Conservation (phyloP, 2,888 invertebrate species). For the Ecliptopera silaceata region DNA sequence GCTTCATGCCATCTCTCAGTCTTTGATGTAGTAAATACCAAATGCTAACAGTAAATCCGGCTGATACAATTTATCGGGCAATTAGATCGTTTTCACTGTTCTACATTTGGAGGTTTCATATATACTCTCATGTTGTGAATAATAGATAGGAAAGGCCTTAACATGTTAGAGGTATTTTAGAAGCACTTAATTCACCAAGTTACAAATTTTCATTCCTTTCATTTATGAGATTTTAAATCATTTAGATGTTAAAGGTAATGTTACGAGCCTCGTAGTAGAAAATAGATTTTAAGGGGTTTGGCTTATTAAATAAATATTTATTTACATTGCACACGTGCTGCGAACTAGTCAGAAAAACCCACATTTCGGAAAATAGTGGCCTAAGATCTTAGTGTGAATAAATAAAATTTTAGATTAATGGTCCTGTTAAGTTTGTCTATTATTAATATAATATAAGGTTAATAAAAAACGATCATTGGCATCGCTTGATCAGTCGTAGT, state of each 20-base stretch:
- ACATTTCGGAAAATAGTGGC: background rate
- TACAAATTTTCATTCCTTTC: background rate
- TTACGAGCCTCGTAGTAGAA: no score
- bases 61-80: background rate
- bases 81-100: background rate
- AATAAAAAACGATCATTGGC: background rate
- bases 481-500: background rate
- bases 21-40: background rate
- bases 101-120: background rate
- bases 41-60: background rate
- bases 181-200: background rate
- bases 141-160: background rate
- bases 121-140: background rate
- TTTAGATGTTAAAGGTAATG: no score
- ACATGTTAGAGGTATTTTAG: background rate
- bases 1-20: background rate
- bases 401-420: background rate
- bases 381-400: background rate
- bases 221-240: no score
- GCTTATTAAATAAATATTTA: no score
- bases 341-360: background rate
- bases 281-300: no score
- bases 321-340: no score
- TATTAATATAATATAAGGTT: background rate
- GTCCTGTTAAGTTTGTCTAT: constrained; percentile 3